Conservation (phyloP, 2,888 invertebrate species). For the Andrena flavipes region DNA sequence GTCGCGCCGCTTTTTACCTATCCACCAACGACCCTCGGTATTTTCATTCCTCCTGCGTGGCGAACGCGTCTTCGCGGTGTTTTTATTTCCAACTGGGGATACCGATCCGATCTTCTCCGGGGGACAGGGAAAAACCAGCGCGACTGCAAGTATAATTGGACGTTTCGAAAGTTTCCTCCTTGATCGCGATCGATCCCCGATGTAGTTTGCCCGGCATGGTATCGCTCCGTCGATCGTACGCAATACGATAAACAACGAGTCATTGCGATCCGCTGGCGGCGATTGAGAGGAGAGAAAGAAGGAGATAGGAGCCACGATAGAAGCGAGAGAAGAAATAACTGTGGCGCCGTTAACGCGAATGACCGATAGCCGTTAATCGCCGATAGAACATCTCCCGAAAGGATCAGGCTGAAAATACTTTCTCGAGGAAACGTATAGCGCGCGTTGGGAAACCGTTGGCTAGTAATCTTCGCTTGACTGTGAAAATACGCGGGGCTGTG, state of each 20-base stretch:
- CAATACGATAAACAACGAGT: conserved; percentile 12
- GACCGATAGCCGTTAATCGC: conserved; percentile 47
- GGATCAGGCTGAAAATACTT: conserved; percentile 27
- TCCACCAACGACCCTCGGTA: conserved; percentile 14
- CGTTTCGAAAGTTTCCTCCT: not conserved
- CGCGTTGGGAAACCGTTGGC: too few species aligned
- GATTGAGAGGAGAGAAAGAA: conserved; percentile 3
- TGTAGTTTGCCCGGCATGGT: not conserved
- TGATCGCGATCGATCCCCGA: not conserved
- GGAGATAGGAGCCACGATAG: not conserved
- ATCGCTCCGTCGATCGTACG: conserved; percentile 20
- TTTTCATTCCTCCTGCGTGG: conserved; percentile 1
- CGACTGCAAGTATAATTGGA: not conserved
- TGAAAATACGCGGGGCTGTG: not conserved
- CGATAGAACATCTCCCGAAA: conserved; percentile 35
- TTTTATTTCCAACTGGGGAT: conserved; percentile 40
- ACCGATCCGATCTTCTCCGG: not conserved
- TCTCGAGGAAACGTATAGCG: not conserved
- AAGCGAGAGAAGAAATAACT: conserved; percentile 21
- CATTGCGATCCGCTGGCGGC: conserved; percentile 27
- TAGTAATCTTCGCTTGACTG: not conserved
- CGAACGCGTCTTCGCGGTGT: conserved; percentile 18
- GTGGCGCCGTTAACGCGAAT: conserved; percentile 37
- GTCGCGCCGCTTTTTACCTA: conserved; percentile 54
- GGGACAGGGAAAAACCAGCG: not conserved